phyloP scores from a whole-genome alignment of 1,140 invertebrate genomes.

The Brachionus rubens region DNA sequence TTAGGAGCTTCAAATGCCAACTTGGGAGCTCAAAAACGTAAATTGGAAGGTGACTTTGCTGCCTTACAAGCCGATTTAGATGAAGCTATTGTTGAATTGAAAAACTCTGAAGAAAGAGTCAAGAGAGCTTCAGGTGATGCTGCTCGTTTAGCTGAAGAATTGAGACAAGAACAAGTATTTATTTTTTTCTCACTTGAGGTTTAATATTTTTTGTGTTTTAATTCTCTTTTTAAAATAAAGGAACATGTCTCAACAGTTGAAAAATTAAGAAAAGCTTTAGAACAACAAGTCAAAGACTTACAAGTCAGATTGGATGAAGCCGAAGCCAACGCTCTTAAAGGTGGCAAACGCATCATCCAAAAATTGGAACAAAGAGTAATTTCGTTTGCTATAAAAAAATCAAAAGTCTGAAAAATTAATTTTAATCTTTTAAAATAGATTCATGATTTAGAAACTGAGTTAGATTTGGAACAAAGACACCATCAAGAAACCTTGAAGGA shows the following conservation, averaged over 20 bases:
- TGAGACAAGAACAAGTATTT: constrained; percentile 81
- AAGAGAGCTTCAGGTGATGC: constrained; percentile 98
- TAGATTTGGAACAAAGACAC: constrained; percentile 94
- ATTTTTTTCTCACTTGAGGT: neutral
- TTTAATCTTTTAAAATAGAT: constrained; percentile 48
- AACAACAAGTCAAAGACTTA: constrained; percentile 93
- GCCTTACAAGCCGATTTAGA: constrained; percentile 76
- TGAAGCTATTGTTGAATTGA: constrained; percentile 67
- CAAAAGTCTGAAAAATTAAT: too few relatives aligned
- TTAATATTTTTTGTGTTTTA: neutral
- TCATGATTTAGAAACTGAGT: constrained; percentile 85
- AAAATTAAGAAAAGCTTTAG: constrained; percentile 92
- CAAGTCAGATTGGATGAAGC: too few relatives aligned
- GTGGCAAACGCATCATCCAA: too few relatives aligned
- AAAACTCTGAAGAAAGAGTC: constrained; percentile 92
- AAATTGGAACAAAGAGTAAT: too few relatives aligned
- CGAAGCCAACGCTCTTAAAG: too few relatives aligned
- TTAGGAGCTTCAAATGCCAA: too few relatives aligned
- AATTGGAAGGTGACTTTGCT: constrained; percentile 92
- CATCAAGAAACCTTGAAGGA: constrained; percentile 72
- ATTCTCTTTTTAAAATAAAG: neutral
- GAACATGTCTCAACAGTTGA: constrained; percentile 93
- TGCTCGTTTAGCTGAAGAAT: constrained; percentile 90
- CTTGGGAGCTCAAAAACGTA: too few relatives aligned
- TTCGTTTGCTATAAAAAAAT: too few relatives aligned